Percentiles rank a stretch among this genome's conserved stretches.
phyloP scores from a whole-genome alignment of 2,888 invertebrate species.

The Schrankia costaestrigalis region DNA sequence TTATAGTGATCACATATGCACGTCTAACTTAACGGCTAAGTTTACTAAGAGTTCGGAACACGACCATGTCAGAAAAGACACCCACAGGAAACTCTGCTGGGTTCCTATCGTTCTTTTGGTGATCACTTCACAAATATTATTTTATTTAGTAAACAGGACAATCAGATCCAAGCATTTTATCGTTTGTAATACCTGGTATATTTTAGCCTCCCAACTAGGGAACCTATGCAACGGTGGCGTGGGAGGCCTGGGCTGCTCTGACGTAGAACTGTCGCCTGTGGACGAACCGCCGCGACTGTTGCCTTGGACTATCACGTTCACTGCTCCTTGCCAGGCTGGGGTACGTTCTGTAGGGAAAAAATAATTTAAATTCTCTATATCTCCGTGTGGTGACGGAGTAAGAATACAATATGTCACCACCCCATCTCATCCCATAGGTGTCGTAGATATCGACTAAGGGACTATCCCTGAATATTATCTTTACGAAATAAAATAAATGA shows the following conservation, averaged over 20 bases:
- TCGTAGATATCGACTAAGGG: too few species aligned
- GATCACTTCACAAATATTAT: too few species aligned
- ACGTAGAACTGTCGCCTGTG: slow-evolving; percentile 67
- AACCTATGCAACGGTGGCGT: slow-evolving; percentile 95
- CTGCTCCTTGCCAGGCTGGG: slow-evolving; percentile 76
- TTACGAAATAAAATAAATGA: too few species aligned
- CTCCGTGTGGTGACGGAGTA: too few species aligned
- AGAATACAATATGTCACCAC: not conserved
- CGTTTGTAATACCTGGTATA: slow-evolving; percentile 88
- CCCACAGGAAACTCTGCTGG: too few species aligned
- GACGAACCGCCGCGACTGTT: slow-evolving; percentile 80
- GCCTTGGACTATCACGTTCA: slow-evolving; percentile 73
- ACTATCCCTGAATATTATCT: too few species aligned
- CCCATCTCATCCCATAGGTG: too few species aligned
- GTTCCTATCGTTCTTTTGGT: too few species aligned
- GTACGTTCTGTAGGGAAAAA: slow-evolving; percentile 55
- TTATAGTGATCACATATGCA: too few species aligned
- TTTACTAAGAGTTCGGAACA: too few species aligned
- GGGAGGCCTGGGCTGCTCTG: slow-evolving; percentile 83
- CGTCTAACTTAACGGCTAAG: too few species aligned
- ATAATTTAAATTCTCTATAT: not conserved
- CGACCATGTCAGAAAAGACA: too few species aligned
- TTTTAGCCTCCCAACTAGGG: slow-evolving; percentile 97
- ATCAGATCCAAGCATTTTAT: not conserved
- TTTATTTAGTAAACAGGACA: not conserved